Percentiles rank a stretch among this genome's conserved stretches.
Evolutionary conservation across 30 jellyfish, hydroid and myxozoan species (phyloP).

Genomic region (Morbakka virulenta): DNA sequence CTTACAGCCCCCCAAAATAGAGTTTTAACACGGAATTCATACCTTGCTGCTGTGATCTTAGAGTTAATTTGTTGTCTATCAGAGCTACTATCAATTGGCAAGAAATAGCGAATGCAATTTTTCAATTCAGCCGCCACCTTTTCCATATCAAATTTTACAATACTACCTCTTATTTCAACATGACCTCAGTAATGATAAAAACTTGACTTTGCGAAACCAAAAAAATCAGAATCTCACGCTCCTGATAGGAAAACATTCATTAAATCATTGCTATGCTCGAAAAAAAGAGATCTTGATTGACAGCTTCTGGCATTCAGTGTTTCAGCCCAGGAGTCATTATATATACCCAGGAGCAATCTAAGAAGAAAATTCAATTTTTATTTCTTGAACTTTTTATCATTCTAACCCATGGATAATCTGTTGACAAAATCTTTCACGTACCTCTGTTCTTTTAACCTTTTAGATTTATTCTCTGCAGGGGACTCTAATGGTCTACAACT

Average conservation of each 20-base stretch:
- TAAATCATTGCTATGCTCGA: conserved; percentile 44
- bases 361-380: conserved; percentile 5
- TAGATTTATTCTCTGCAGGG: conserved; percentile 6
- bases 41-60: conserved; percentile 49
- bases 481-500: conserved; percentile 31
- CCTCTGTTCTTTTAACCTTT: background rate
- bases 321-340: conserved; percentile 20
- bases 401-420: conserved; percentile 22
- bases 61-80: conserved; percentile 45
- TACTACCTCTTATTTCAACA: conserved; percentile 26
- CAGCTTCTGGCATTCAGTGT: conserved; percentile 51
- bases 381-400: background rate
- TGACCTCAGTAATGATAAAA: conserved; percentile 37
- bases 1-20: conserved; percentile 49
- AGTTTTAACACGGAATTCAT: conserved; percentile 31
- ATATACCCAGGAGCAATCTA: conserved; percentile 9
- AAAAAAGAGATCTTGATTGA: conserved; percentile 39
- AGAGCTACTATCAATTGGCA: conserved; percentile 43
- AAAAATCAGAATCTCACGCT: conserved; percentile 38
- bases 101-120: conserved; percentile 25
- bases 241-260: background rate
- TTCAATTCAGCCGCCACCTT: conserved; percentile 7
- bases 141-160: conserved; percentile 22
- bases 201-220: conserved; percentile 14
- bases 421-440: conserved; percentile 4